These are phyloP conservation scores for Cheumatopsyche charites DNA, from an alignment of 1,140 invertebrate genomes.

Conservation along the genomic window DNA sequence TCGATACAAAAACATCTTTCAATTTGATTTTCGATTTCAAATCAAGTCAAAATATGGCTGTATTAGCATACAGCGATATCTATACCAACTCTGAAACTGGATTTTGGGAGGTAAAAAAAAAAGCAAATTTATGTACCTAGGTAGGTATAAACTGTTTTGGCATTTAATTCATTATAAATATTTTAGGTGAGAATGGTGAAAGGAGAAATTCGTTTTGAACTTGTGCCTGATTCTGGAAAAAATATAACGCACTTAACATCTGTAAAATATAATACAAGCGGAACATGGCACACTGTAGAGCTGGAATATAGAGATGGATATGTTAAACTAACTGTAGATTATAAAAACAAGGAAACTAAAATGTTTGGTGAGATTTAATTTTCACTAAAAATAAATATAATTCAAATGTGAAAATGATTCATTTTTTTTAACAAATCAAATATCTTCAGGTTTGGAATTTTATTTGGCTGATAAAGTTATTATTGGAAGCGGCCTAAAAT, in stretches of 20 bases:
- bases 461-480: conserved; percentile 68
- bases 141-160: background rate
- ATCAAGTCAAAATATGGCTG: conserved; percentile 80
- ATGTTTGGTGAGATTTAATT: conserved; percentile 61
- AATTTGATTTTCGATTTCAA: conserved; percentile 88
- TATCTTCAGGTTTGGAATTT: conserved; percentile 60
- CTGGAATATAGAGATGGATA: conserved; percentile 77
- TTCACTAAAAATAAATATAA: background rate
- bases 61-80: conserved; percentile 83
- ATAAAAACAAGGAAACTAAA: conserved; percentile 72
- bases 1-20: conserved; percentile 72
- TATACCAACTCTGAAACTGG: conserved; percentile 72
- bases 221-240: conserved; percentile 72
- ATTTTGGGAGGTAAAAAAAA: conserved; percentile 80
- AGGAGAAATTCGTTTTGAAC: conserved; percentile 81
- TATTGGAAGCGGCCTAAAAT: conserved; percentile 76
- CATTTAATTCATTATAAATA: background rate
- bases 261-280: conserved; percentile 76
- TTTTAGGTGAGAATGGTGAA: conserved; percentile 75
- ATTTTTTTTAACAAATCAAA: background rate
- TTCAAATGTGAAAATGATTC: too few relatives aligned
- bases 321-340: conserved; percentile 76
- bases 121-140: background rate
- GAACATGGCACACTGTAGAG: conserved; percentile 79
- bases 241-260: conserved; percentile 77